Base-by-base conservation (phyloP, 2,888 invertebrate genomes). In the Rugalucina vietnamica region DNA sequence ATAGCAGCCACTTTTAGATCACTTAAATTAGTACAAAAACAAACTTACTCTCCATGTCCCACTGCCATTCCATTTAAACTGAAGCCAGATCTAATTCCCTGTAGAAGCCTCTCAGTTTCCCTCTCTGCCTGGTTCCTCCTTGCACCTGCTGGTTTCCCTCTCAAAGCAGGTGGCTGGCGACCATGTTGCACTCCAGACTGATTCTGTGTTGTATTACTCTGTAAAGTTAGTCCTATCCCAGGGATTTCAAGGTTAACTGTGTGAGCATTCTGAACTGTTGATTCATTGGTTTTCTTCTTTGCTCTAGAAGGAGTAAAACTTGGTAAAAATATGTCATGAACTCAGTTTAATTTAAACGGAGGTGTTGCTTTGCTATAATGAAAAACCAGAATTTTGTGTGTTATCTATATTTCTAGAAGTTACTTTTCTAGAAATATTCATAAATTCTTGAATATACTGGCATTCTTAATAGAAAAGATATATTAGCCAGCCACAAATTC, bases 161-260 rank as follows among this genome's bases (percentile, higher is more conserved):
- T 57, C 36, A 34, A 69, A 57, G 49, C 49, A 24, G 34, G 36
- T 32, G 37, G 77, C 49, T 50, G 69, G 34, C 21, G 65, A 34
- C 65, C 65, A 60, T 60, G 60, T n/a, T 65, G 76, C n/a, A 27
- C 27, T 12, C 76, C 34, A 34, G 79, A 27, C 29, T 80, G 83
- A 43, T 76, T 70, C 76, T 49, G 73, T 54, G 24, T n/a, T 18
- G 69, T 76, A 29, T 73, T 57, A 3, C 81, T 86, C 12, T 85
- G 86, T 50, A 85, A 29, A n/a, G 85, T 72, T n/a, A 91, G 82
- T 34, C 91, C 91, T 18, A 91, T 82, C 8, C 91, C 90, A 36
- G 92, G 91, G 8, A 92, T 86, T 71, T 89, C 89, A 21, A 90
- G 74, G 32, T 76, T 80, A 29, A 87, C 69, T 50, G 76, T 60